phyloP scores from a whole-genome alignment of 2,113 vertebrate species.

The Alectura lathami region DNA sequence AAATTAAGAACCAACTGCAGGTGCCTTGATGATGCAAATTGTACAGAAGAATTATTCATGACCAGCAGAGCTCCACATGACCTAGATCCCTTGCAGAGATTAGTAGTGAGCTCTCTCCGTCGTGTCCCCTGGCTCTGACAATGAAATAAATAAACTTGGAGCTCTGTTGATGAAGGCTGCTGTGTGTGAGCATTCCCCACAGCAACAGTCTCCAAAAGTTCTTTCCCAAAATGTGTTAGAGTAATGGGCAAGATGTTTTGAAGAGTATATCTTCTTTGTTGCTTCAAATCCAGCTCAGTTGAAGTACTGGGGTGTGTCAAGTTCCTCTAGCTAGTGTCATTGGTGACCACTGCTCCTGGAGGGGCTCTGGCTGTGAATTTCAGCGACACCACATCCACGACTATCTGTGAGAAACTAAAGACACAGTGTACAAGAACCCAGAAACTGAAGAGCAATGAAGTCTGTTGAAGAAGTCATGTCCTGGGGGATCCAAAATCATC shows the following conservation, averaged over 20 bases:
- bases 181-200: fast-evolving
- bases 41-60: background rate
- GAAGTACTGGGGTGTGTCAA: background rate
- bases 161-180: fast-evolving
- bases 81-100: slow-evolving; percentile 4
- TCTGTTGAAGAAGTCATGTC: background rate
- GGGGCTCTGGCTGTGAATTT: background rate
- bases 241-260: background rate
- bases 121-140: background rate
- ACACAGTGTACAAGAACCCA: background rate
- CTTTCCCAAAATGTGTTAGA: background rate
- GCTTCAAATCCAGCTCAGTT: background rate
- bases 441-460: background rate
- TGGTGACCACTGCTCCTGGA: background rate
- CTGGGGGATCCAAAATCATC: background rate
- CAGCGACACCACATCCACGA: background rate
- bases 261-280: background rate
- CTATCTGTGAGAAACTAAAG: background rate
- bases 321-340: background rate
- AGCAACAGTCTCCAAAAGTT: background rate
- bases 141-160: background rate
- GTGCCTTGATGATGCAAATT: background rate
- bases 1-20: background rate
- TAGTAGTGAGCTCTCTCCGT: background rate
- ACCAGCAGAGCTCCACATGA: background rate